Evolutionary conservation across 2,113 vertebrate species (phyloP).

Genomic region (Triplophysa tibetana): DNA sequence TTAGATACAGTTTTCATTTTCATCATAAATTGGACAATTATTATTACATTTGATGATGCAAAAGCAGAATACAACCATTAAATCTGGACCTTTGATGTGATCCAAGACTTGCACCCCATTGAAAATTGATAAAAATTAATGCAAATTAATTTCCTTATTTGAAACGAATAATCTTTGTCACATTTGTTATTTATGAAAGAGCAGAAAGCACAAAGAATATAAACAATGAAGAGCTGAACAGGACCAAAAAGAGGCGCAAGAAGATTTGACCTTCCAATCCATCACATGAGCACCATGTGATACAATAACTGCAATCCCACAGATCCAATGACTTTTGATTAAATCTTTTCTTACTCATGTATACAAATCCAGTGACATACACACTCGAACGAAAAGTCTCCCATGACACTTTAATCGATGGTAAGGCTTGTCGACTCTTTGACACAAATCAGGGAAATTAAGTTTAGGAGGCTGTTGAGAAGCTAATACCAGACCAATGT

Average conservation of each 20-base stretch:
- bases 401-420: conserved; percentile 51
- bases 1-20: no score
- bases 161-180: no score
- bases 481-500: conserved; percentile 55
- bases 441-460: conserved; percentile 60
- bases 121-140: no score
- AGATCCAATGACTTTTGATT: not conserved
- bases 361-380: conserved; percentile 22
- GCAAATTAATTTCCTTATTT: no score
- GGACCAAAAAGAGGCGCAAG: not conserved
- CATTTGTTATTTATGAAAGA: no score
- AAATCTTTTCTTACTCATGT: conserved; percentile 2
- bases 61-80: no score
- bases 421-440: conserved; percentile 42
- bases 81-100: no score
- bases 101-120: no score
- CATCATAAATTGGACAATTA: no score
- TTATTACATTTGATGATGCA: no score
- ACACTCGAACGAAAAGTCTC: conserved; percentile 26
- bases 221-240: no score
- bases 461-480: conserved; percentile 56
- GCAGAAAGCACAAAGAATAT: no score
- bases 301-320: not conserved
- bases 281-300: not conserved
- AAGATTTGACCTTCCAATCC: not conserved